Evolutionary conservation across 2,113 vertebrate species (phyloP).

Genomic region (Setophaga petechia): DNA sequence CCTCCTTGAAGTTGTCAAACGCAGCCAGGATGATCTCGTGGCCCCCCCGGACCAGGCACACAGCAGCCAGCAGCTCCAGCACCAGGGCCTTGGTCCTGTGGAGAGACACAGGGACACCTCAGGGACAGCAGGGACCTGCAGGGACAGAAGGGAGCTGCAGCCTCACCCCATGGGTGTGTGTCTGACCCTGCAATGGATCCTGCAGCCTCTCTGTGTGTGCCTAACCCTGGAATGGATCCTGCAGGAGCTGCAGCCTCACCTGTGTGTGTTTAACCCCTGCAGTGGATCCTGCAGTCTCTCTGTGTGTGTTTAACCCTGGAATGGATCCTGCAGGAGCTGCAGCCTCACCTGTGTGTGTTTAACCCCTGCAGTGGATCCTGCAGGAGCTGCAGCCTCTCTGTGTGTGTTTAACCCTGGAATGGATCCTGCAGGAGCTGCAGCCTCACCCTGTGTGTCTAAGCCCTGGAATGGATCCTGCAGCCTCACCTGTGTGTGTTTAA

Average conservation of each 20-base stretch:
- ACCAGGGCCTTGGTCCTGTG: slow-evolving; percentile 95
- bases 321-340: background rate
- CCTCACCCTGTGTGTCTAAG: too few relatives aligned
- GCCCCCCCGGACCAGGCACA: slow-evolving; percentile 95
- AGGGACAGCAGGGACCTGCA: background rate
- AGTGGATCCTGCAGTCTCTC: background rate
- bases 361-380: background rate
- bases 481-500: too few relatives aligned
- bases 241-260: too few relatives aligned
- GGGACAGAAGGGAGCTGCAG: fast-evolving
- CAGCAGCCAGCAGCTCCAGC: slow-evolving; percentile 90
- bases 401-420: too few relatives aligned
- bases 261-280: too few relatives aligned
- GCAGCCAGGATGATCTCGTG: slow-evolving; percentile 96
- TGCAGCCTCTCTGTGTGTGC: too few relatives aligned
- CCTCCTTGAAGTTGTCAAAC: slow-evolving; percentile 98
- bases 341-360: too few relatives aligned
- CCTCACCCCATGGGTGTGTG: too few relatives aligned
- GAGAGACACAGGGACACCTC: background rate
- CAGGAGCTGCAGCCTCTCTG: background rate
- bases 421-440: background rate
- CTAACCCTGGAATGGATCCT: fast-evolving
- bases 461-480: too few relatives aligned
- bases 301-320: fast-evolving
- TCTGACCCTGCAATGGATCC: too few relatives aligned